Percentiles rank a stretch among this genome's conserved stretches.
Evolutionary conservation across 37 sponge, comb jelly and placozoan genomes (phyloP).

Genomic region (Lycopodina hypogea): DNA sequence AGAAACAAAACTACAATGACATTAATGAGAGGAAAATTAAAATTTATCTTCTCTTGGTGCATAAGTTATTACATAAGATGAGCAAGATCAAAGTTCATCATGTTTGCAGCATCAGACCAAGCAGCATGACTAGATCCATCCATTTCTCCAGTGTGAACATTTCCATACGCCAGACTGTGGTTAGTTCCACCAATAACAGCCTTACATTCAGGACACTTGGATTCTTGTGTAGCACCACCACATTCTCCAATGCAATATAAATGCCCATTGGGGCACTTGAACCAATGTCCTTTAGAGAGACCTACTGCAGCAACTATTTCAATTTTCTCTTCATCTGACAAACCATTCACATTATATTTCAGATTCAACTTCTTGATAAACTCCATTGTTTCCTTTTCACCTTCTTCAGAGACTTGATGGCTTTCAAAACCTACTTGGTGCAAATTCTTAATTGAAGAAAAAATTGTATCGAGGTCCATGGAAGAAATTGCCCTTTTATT

Average conservation of each 20-base stretch:
- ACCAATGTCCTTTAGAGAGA: conserved; percentile 83
- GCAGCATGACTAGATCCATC: conserved; percentile 70
- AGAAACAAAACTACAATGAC: too few relatives aligned
- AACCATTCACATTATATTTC: conserved; percentile 48
- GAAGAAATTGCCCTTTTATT: background rate
- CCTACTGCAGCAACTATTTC: conserved; percentile 80
- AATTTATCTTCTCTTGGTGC: too few relatives aligned
- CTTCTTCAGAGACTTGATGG: conserved; percentile 25
- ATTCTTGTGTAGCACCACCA: conserved; percentile 77
- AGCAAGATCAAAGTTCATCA: conserved; percentile 49
- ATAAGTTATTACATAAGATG: too few relatives aligned
- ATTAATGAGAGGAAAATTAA: too few relatives aligned
- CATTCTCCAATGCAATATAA: conserved; percentile 88
- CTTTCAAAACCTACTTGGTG: background rate
- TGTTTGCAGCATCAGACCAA: conserved; percentile 75
- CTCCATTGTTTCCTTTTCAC: background rate
- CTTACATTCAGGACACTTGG: conserved; percentile 84
- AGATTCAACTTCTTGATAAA: conserved; percentile 17
- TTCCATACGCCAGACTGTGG: conserved; percentile 56
- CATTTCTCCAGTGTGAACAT: conserved; percentile 77
- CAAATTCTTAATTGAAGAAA: background rate
- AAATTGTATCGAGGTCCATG: background rate
- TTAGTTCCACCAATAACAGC: conserved; percentile 72
- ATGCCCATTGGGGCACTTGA: conserved; percentile 86
- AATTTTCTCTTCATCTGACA: conserved; percentile 56